Base-by-base conservation (phyloP, 2,888 invertebrate genomes). In the Ormyrus thymus region DNA sequence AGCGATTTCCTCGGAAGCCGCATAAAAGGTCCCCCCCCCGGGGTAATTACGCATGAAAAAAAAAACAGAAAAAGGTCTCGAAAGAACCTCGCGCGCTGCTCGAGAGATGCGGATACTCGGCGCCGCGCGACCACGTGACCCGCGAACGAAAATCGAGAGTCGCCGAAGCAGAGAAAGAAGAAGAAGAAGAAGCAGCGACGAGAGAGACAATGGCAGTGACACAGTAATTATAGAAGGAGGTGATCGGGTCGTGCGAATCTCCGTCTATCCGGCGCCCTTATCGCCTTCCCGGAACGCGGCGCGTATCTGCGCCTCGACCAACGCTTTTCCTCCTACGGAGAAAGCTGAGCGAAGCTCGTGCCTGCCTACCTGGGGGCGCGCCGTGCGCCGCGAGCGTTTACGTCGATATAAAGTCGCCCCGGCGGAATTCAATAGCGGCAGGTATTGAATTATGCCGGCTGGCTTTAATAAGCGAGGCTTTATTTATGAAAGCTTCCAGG, bases 141-240 rank as follows among this genome's bases (percentile, higher is more conserved):
- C 29, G 53, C 62, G 29, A 55, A 46, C 53, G 62, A 72, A 64
- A 64, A 72, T 72, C 55, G 56, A 69, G 13, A 72, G 62, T 62
- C 4, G 48, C n/a, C 46, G 29, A 6, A 70, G 15, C 7, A 6
- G 29, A 6, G 13, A 8, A 15, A 15, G 58, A 48, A 29, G 29
- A 29, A 29, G 29, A 29, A 56, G 62, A 53, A 65, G 61, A 62
- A 58, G 50, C 59, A 75, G 48, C 7, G 71, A 29, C 7, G 65
- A 8, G 43, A 81, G 81, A 84, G 84, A 83, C 84, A 85, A 85
- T 85, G 84, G 80, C 85, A 84, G 83, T 85, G 85, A 84, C 84
- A 83, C 81, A 81, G 82, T 84, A 84, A 84, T 83, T 83, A 68
- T 80, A 82, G 81, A 83, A 84, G 78, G 82, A 83, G 85, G 83